Conservation (phyloP, 2,113 vertebrate species). For the Danio rerio region DNA sequence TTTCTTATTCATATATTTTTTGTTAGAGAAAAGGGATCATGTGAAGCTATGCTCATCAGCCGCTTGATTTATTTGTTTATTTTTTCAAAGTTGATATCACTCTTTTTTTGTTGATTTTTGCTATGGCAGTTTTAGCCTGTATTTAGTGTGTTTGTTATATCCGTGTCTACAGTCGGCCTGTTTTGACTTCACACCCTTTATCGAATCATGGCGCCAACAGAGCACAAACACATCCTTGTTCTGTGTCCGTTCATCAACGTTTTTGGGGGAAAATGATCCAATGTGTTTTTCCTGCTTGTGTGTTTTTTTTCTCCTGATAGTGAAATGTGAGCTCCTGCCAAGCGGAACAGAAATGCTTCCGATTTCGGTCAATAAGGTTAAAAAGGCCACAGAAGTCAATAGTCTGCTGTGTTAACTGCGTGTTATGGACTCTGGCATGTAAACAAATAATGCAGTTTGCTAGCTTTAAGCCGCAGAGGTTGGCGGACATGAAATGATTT, state of each 20-base stretch:
- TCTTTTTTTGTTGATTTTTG: conserved; percentile 2
- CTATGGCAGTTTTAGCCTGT: background rate
- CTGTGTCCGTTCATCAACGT: conserved; percentile 21
- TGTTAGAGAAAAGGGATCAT: no score
- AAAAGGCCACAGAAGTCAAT: conserved; percentile 25
- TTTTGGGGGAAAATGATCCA: conserved; percentile 27
- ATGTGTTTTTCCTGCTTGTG: background rate
- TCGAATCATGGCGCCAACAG: conserved; percentile 50
- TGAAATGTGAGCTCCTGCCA: conserved; percentile 23
- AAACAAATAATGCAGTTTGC: background rate
- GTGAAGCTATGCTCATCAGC: no score
- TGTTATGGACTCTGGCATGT: background rate
- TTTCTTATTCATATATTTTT: no score
- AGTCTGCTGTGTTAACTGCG: background rate
- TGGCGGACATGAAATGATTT: background rate
- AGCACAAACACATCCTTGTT: conserved; percentile 46
- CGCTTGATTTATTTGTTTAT: no score
- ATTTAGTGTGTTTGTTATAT: background rate
- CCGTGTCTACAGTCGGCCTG: conserved; percentile 34
- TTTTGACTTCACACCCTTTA: conserved; percentile 57
- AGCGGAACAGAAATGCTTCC: conserved; percentile 18
- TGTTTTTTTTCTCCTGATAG: background rate
- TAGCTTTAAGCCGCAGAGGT: background rate
- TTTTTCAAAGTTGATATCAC: no score
- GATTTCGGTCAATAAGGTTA: conserved; percentile 26